These are phyloP conservation scores for Ephydatia muelleri DNA, from an alignment of 37 sponge, comb jelly and placozoan genomes.

Conservation along the genomic window DNA sequence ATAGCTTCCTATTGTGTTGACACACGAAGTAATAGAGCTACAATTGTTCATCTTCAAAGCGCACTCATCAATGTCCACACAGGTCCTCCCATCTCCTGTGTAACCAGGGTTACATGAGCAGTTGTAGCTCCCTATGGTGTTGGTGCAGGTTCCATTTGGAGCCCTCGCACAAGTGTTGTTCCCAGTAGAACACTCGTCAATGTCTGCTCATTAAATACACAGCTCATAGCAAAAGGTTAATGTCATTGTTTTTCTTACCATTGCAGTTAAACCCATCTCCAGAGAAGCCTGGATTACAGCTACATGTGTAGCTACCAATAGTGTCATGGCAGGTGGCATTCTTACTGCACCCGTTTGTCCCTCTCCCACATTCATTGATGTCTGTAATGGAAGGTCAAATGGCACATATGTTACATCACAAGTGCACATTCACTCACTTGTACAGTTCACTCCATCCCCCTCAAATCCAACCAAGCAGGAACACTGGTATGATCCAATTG, in stretches of 20 bases:
- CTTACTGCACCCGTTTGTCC: background rate
- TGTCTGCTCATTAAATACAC: background rate
- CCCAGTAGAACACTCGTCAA: background rate
- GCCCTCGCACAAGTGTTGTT: constrained; percentile 2
- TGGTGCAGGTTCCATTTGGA: constrained; percentile 23
- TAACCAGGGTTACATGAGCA: constrained; percentile 39
- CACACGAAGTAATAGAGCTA: background rate
- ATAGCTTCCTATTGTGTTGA: too few relatives aligned
- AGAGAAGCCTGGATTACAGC: constrained; percentile 20
- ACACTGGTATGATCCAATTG: constrained; percentile 43
- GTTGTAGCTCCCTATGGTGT: constrained; percentile 32
- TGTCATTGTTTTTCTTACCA: background rate
- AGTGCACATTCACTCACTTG: constrained; percentile 14
- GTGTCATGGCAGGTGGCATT: constrained; percentile 28
- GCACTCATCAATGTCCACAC: background rate
- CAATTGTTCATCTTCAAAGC: background rate
- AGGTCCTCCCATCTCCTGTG: background rate
- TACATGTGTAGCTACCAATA: constrained; percentile 11
- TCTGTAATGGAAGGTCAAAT: constrained; percentile 11
- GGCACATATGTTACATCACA: background rate
- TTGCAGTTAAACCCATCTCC: constrained; percentile 19
- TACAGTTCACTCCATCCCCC: constrained; percentile 30
- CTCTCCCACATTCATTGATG: background rate
- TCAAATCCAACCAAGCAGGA: constrained; percentile 38
- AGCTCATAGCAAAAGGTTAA: background rate